Evolutionary conservation across 2,113 vertebrate genomes (phyloP).

Genomic region (Sinocyclocheilus anophthalmus): DNA sequence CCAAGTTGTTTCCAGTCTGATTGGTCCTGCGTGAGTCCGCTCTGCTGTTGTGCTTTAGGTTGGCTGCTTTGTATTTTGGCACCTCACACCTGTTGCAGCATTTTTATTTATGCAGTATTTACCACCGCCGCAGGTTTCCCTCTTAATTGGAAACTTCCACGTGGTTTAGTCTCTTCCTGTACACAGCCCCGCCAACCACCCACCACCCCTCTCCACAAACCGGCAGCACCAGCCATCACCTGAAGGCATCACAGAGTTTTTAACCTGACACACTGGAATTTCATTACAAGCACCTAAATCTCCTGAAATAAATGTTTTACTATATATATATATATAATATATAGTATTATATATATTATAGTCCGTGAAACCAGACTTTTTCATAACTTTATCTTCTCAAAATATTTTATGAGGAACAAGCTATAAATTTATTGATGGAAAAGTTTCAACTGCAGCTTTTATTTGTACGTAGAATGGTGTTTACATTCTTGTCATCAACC

Average conservation of each 20-base stretch:
- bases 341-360: no score
- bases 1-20: neutral
- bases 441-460: neutral
- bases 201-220: conserved; percentile 32
- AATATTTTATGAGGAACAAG: neutral
- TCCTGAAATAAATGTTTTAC: neutral
- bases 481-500: neutral
- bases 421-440: neutral
- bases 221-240: conserved; percentile 51
- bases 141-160: conserved; percentile 70
- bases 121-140: conserved; percentile 69
- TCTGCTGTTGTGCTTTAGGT: conserved; percentile 61
- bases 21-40: conserved; percentile 9
- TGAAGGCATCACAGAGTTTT: conserved; percentile 44
- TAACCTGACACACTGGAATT: conserved; percentile 32
- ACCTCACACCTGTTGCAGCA: conserved; percentile 75
- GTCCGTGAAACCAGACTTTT: neutral
- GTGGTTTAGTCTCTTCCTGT: neutral
- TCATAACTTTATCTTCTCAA: no score
- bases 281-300: neutral
- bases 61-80: no score
- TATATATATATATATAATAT: no score
- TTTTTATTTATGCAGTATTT: conserved; percentile 71
- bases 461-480: neutral
- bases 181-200: neutral